Evolutionary conservation across 2,888 invertebrate species (phyloP), one percentile per base, ranked within the genome.

Genomic region (Melanostoma scalare): DNA sequence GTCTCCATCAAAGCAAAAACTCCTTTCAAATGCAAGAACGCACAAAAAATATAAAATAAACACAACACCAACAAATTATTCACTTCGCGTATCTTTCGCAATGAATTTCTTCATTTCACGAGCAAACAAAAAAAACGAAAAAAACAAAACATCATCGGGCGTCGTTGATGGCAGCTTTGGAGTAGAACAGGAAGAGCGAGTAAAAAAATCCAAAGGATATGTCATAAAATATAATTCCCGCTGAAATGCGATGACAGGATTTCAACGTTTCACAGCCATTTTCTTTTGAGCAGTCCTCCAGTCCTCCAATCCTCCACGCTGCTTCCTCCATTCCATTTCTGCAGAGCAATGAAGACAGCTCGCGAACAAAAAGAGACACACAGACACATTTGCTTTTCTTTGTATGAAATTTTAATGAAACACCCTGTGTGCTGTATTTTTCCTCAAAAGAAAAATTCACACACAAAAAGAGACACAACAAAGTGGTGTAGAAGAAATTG

Each of bases 191-290:
- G 31, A 55, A 81, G 79, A 84, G 50, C 67, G 67, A 78, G 78
- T 69, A 60, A 77, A 8, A 44, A 74, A 82, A 63, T 73, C 50
- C 38, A 82, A 84, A 84, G 84, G 84, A 84, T 84, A 75, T 84
- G 84, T 71, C 84, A 84, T 79, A 65, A 84, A 75, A 84, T 79
- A 84, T 84, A 84, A 84, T 84, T 84, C 84, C 60, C 74, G 84
- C 75, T 84, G 79, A 84, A 84, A 84, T 74, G 84, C 84, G 79
- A 79, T 84, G 84, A 84, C 84, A 84, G 84, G 84, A 84, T 71
- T 79, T 84, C 84, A 84, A 79, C 84, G 60, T 84, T 84, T 79
- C 69, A 50, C 73, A 74, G 60, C 79, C 84, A 75, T 79, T 79
- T 84, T 84, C 74, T 60, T 71, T 68, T 74, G 65, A 78, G 46